A percentile compares a stretch with the other conserved stretches of the same genome.
Conservation (phyloP, 2,113 vertebrate genomes). For the Piaya cayana region DNA sequence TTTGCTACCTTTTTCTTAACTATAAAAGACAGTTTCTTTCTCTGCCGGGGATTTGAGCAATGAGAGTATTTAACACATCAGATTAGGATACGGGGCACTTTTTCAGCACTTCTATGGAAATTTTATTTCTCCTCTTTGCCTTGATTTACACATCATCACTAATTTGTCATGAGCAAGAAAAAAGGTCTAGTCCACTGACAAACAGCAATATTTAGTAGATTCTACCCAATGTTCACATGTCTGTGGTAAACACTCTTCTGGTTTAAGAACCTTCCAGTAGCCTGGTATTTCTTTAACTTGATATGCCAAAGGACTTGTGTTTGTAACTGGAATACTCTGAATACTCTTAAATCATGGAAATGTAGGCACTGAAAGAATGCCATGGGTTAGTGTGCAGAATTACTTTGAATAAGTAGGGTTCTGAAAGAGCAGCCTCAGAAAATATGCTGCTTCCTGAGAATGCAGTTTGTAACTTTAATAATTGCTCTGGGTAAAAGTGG, state of each 20-base stretch:
- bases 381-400: not conserved
- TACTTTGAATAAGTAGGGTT: not conserved
- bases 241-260: not conserved
- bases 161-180: not conserved
- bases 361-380: not conserved
- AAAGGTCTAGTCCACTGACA: not conserved
- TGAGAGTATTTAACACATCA: not conserved
- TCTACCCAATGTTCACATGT: not conserved
- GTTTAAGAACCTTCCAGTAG: not conserved
- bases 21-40: not conserved
- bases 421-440: not conserved
- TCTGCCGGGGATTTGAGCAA: not conserved
- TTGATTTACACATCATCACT: not conserved
- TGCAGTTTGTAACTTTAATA: not conserved
- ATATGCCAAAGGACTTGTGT: not conserved
- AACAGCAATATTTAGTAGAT: not conserved
- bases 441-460: not conserved
- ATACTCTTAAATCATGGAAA: not conserved
- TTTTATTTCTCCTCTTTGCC: not conserved
- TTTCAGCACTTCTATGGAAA: not conserved
- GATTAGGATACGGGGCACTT: not conserved
- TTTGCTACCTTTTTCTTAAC: not conserved
- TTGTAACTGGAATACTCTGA: not conserved
- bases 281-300: not conserved
- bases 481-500: not conserved